Evolutionary conservation across 2,797 vertebrate genomes (phyloP), one percentile per base, ranked within the genome.

Genomic region (Sebastes cheni): DNA sequence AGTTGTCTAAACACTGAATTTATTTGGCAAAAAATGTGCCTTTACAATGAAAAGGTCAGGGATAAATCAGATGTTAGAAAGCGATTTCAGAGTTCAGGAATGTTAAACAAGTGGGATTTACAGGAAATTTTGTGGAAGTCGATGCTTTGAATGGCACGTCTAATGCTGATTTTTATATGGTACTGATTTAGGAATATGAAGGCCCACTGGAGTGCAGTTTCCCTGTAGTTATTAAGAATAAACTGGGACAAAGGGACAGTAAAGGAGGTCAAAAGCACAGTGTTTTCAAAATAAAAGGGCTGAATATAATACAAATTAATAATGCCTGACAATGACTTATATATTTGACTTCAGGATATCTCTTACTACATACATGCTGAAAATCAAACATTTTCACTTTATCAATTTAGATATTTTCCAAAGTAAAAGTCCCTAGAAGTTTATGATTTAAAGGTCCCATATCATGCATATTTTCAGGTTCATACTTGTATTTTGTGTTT

Each of bases 1-100:
- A 72, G 72, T 80, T 93, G 88, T 91, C 92, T 67, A 79, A 88
- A 85, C 64, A 85, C 20, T 0, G 65, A 75, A 91, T 91, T 69
- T 80, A 86, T 91, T 90, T 87, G 58, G 34, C 9, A 4, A 27
- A 67, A 86, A 86, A 83, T 75, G 29, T 74, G 56, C 58, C 60
- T 71, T 59, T 72, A 80, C 58, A 79, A 64, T 85, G 84, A 86
- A 72, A 80, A 79, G 85, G 81, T 86, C 80, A 82, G 16, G 56
- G n/a, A 88, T 81, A 77, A 79, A 81, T 83, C 34, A 13, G 74
- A 88, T 81, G 80, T 69, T 70, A 50, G 62, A 83, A 54, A 67
- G 61, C 5, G 10, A 86, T 66, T 81, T 76, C 52, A 80, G 61
- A 72, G 32, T n/a, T 65, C n/a, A 83, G 67, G 78, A 91, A 87